Percentiles rank a stretch among this genome's conserved stretches.
Conservation (phyloP, 2,888 invertebrate genomes). For the Seira ritae region DNA sequence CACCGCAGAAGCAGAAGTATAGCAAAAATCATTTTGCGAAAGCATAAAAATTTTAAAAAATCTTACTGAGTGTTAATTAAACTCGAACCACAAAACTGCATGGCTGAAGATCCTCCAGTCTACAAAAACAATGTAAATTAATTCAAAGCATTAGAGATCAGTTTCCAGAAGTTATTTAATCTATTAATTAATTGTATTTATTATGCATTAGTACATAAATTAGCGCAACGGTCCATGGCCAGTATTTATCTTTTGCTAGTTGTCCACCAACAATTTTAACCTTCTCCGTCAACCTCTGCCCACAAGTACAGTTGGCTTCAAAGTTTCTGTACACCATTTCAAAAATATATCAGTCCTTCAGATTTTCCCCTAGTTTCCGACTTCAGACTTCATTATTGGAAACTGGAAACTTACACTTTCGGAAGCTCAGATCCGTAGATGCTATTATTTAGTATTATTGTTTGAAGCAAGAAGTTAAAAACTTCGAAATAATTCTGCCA, state of each 20-base stretch:
- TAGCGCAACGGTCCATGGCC: slow-evolving; percentile 48
- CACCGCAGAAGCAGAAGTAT: not conserved
- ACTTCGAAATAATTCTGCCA: too few relatives aligned
- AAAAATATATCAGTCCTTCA: too few relatives aligned
- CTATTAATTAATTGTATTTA: too few relatives aligned
- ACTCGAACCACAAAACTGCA: slow-evolving; percentile 45
- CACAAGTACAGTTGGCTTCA: slow-evolving; percentile 44
- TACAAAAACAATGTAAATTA: not conserved
- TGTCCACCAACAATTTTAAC: slow-evolving; percentile 50
- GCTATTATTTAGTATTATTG: too few relatives aligned
- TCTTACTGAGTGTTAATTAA: slow-evolving; percentile 49
- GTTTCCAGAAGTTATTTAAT: not conserved
- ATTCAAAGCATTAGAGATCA: not conserved
- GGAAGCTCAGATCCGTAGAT: too few relatives aligned
- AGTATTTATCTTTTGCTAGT: slow-evolving; percentile 22
- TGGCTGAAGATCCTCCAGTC: slow-evolving; percentile 14
- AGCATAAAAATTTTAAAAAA: not conserved
- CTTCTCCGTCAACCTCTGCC: slow-evolving; percentile 5
- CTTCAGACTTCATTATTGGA: too few relatives aligned
- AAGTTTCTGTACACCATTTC: not conserved
- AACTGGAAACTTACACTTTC: too few relatives aligned
- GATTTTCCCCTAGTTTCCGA: too few relatives aligned
- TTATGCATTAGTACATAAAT: slow-evolving; percentile 30
- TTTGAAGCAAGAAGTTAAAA: too few relatives aligned
- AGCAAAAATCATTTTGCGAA: not conserved